phyloP scores from a whole-genome alignment of 30 jellyfish, hydroid and myxozoan species.

The Catostylus mosaicus region DNA sequence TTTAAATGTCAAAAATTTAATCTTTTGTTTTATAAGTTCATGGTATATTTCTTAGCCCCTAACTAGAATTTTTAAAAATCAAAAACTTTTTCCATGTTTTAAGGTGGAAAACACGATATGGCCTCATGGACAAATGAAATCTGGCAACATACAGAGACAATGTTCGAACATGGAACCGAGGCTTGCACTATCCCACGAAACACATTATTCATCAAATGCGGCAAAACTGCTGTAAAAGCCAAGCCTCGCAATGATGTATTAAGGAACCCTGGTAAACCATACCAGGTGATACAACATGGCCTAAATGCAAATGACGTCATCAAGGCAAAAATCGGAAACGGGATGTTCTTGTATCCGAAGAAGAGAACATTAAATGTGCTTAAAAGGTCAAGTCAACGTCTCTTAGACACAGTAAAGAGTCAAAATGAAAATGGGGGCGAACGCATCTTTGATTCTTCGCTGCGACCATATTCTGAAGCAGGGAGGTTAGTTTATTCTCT shows the following conservation, averaged over 20 bases:
- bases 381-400: neutral
- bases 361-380: neutral
- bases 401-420: neutral
- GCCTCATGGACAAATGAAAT: slow-evolving; percentile 87
- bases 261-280: slow-evolving; percentile 81
- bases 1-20: too few relatives aligned
- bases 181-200: slow-evolving; percentile 59
- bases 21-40: too few relatives aligned
- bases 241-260: neutral
- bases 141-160: slow-evolving; percentile 75
- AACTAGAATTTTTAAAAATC: too few relatives aligned
- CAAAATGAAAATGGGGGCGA: neutral
- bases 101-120: slow-evolving; percentile 93
- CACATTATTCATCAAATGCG: slow-evolving; percentile 69
- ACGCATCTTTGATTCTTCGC: neutral
- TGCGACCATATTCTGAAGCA: slow-evolving; percentile 55
- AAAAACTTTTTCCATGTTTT: too few relatives aligned
- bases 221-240: neutral
- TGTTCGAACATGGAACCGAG: slow-evolving; percentile 85
- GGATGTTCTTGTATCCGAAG: slow-evolving; percentile 27
- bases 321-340: slow-evolving; percentile 18
- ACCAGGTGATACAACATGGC: slow-evolving; percentile 40
- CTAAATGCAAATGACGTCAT: slow-evolving; percentile 28
- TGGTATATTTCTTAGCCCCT: too few relatives aligned
- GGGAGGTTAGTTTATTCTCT: slow-evolving; percentile 57